Conservation (phyloP, 2,888 invertebrate genomes). For the Philaethria dido region DNA sequence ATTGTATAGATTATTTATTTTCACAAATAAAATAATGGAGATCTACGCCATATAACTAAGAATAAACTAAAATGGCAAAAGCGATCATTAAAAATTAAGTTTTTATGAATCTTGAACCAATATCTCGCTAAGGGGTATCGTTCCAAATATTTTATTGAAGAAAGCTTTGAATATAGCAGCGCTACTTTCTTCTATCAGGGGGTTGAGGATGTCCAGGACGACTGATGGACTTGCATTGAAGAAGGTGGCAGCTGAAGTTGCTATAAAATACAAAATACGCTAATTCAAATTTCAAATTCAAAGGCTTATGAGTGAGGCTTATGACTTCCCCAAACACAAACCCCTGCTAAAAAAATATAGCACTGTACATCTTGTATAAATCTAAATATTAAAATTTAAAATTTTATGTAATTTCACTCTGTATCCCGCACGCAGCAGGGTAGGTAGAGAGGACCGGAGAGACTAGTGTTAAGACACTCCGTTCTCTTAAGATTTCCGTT, state of each 20-base stretch:
- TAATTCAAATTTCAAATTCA: too few species aligned
- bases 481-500: too few species aligned
- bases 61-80: constrained; percentile 15
- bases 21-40: constrained; percentile 6
- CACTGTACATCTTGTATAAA: too few species aligned
- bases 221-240: constrained; percentile 87
- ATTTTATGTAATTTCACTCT: too few species aligned
- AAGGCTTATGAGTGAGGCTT: too few species aligned
- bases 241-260: constrained; percentile 87
- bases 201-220: constrained; percentile 87
- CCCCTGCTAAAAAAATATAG: too few species aligned
- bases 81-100: background rate
- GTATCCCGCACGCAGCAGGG: too few species aligned
- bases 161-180: constrained; percentile 85
- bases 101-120: constrained; percentile 63
- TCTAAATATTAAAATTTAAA: too few species aligned
- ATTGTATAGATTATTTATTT: background rate
- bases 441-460: too few species aligned
- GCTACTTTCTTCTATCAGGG: constrained; percentile 87
- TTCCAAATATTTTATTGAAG: constrained; percentile 83
- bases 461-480: too few species aligned
- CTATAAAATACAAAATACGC: constrained; percentile 64
- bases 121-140: constrained; percentile 84
- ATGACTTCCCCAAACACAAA: too few species aligned
- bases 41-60: constrained; percentile 1